Evolutionary conservation across 2,113 vertebrate genomes (phyloP), one percentile per base, ranked within the genome.

Genomic region (Vombatus ursinus): DNA sequence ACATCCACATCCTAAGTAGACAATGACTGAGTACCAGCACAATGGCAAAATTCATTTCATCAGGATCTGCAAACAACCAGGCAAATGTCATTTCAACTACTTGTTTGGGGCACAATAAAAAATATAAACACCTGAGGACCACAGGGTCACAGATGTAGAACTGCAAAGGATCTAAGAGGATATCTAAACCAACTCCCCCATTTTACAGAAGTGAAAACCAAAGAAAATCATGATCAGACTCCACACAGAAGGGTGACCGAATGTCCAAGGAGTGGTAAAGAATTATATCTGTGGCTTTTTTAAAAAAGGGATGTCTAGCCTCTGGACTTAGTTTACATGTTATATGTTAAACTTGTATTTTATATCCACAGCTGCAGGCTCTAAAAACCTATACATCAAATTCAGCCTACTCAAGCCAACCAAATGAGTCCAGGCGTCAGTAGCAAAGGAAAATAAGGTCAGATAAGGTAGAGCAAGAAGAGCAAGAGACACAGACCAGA

Each of bases 261-360:
- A 92, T 54, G 90, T 54, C 84, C 37, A 94, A 95, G 77, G 95
- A 68, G 37, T 37, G 28, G 57, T 94, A 92, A 68, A 94, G 93
- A 96, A 95, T 84, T 19, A 52, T 52, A n/a, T 52, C 14, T 94
- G 61, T 90, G 52, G 61, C 3, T 54, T 89, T 94, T 93, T 94
- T 23, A 93, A 90, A 44, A 77, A 91, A 61, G 28, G 44, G 94
- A 96, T 92, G 52, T n/a, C 61, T 68, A 93, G 8, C 68, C 91
- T 92, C 90, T 91, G 92, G 26, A 92, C 23, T 84, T 44, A 84
- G 19, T 44, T 84, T 44, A n/a, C n/a, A 84, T 84, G 12, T 68
- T 16, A 31, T 37, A 14, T 68, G 31, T 68, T 68, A 68, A 68
- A 37, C 22, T 31, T 8, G 44, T 84, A 84, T 84, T 84, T 84